A percentile compares a stretch with the other conserved stretches of the same genome.
Conservation (phyloP, 2,888 invertebrate species). For the Polyommatus icarus region DNA sequence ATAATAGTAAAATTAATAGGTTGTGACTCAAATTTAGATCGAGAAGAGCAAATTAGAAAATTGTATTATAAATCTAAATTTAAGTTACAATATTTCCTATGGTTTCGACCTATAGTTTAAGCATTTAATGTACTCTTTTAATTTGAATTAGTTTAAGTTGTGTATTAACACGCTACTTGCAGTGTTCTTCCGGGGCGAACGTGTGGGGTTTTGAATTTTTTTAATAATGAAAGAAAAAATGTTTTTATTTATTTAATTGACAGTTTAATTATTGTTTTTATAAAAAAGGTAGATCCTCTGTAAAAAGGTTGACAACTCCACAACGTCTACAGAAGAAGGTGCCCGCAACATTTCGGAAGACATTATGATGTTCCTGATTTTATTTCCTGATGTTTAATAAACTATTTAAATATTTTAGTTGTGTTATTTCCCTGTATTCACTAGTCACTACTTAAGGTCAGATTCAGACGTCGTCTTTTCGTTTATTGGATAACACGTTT, state of each 20-base stretch:
- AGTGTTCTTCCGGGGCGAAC: not conserved
- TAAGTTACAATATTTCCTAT: slow-evolving; percentile 20
- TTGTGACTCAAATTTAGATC: slow-evolving; percentile 27
- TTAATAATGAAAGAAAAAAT: not conserved
- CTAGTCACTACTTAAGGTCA: no score
- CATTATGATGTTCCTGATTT: slow-evolving; percentile 55
- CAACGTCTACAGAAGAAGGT: not conserved
- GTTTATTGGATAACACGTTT: not conserved
- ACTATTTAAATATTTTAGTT: slow-evolving; percentile 42
- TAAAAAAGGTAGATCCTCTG: not conserved
- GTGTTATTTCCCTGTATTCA: slow-evolving; percentile 30
- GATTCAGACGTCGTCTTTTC: no score
- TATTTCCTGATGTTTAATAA: slow-evolving; percentile 53
- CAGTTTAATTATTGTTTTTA: not conserved
- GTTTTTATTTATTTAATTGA: not conserved
- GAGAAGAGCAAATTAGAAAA: not conserved
- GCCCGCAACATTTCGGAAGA: slow-evolving; percentile 17
- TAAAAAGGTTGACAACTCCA: not conserved
- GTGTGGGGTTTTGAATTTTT: not conserved
- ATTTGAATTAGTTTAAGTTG: slow-evolving; percentile 26
- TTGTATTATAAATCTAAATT: slow-evolving; percentile 16
- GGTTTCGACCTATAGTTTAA: slow-evolving; percentile 15
- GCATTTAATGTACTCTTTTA: slow-evolving; percentile 25
- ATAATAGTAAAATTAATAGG: not conserved
- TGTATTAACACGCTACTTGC: slow-evolving; percentile 26